Evolutionary conservation across 2,888 invertebrate genomes (phyloP), one percentile per base, ranked within the genome.

Genomic region (Ophion obscuratus): DNA sequence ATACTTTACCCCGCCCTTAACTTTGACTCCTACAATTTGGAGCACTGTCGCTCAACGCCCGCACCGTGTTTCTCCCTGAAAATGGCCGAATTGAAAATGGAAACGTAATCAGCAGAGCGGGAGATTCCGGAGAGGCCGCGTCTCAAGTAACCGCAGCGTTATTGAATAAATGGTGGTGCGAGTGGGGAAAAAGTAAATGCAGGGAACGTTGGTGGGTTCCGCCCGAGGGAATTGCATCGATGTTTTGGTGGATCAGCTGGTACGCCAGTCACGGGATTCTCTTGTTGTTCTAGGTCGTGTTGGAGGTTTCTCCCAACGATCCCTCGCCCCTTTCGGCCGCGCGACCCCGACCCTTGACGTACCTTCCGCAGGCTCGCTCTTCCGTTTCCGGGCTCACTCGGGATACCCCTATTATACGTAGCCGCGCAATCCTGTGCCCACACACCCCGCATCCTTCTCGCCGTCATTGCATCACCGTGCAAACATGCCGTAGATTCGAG

Each of bases 281-380:
- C 71, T 67, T 40, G 81, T 92, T 91, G 92, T 89, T 92, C 90
- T 91, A 92, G 92, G 92, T 92, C 92, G 90, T 88, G 91, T 89
- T 83, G 87, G 89, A 87, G 53, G 71, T 86, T 76, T 87, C 85
- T 87, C 87, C 84, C 83, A 68, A 78, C 81, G 36, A 53, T 81
- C 75, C 87, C 59, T 59, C 20, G 67, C 61, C 75, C 68, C 74
- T 27, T 70, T 81, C 53, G 70, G 57, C 70, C 62, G 59, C 62
- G 59, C 78, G 81, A 53, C 3, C 53, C 61, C 67, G 20, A 14
- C 57, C 77, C 77, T 40, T 59, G 36, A 53, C 47, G 44, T 20
- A 44, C 57, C 31, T 24, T 57, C 47, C 85, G 76, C 40, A 77
- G 77, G 73, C 76, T 81, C 64, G 47, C 83, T 36, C 61, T 64